These are phyloP conservation scores for Agrochola lota DNA, from an alignment of 2,888 invertebrate species.

Conservation along the genomic window DNA sequence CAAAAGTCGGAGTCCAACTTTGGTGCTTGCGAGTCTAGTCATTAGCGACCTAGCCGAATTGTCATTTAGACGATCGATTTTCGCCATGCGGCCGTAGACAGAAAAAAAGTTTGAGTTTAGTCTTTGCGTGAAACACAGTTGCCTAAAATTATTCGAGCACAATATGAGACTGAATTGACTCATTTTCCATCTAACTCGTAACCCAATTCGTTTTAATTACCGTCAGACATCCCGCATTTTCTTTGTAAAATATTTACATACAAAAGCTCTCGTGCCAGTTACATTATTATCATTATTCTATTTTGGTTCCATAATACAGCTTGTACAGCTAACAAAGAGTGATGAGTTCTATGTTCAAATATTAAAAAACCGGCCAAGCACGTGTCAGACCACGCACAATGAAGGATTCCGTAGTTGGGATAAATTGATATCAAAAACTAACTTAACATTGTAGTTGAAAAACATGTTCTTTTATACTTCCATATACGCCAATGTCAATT, in stretches of 20 bases:
- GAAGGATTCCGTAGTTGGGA: too few species aligned
- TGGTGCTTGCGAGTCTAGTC: too few species aligned
- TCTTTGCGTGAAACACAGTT: neutral
- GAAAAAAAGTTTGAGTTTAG: neutral
- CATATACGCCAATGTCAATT: too few species aligned
- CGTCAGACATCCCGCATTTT: conserved; percentile 38
- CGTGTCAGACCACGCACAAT: too few species aligned
- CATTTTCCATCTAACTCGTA: conserved; percentile 26
- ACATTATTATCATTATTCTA: conserved; percentile 43
- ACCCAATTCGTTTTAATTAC: conserved; percentile 49
- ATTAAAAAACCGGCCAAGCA: neutral
- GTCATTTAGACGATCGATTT: too few species aligned
- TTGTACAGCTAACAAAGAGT: conserved; percentile 26
- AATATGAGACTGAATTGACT: neutral
- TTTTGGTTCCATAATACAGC: conserved; percentile 28
- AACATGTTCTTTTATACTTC: too few species aligned
- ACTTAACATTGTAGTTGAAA: too few species aligned
- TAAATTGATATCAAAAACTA: too few species aligned
- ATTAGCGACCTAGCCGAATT: too few species aligned
- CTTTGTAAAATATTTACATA: conserved; percentile 52
- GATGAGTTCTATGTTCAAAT: conserved; percentile 25
- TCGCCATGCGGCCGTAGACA: too few species aligned
- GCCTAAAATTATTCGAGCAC: conserved; percentile 4
- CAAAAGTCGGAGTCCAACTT: too few species aligned
- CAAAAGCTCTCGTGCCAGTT: conserved; percentile 34